Percentiles rank a stretch among this genome's conserved stretches.
Evolutionary conservation across 2,888 invertebrate species (phyloP).

Genomic region (Apamea crenata): DNA sequence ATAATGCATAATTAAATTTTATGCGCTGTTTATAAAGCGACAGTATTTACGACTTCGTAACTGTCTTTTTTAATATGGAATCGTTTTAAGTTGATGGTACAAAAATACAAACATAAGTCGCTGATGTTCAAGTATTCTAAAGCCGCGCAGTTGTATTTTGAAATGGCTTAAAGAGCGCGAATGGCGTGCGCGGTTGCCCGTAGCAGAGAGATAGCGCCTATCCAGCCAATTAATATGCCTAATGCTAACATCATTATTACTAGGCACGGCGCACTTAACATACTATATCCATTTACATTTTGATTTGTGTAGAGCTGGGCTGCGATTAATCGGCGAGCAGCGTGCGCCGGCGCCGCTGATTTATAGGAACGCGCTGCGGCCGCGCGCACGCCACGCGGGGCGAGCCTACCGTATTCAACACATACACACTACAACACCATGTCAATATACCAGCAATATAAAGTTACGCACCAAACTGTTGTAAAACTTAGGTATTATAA

Average conservation of each 20-base stretch:
- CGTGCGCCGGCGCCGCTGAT: constrained; percentile 84
- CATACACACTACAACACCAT: constrained; percentile 43
- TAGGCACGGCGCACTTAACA: constrained; percentile 88
- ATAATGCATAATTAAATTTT: constrained; percentile 79
- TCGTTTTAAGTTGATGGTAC: constrained; percentile 24
- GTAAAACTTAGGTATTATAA: constrained; percentile 1
- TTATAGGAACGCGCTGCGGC: constrained; percentile 78
- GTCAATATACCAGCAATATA: constrained; percentile 33
- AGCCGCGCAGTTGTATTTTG: constrained; percentile 63
- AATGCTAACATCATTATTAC: constrained; percentile 91
- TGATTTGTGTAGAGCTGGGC: constrained; percentile 88
- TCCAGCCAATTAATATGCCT: constrained; percentile 90
- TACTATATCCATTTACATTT: constrained; percentile 90
- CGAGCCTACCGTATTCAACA: constrained; percentile 61
- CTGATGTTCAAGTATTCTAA: constrained; percentile 30
- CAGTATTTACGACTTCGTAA: constrained; percentile 70
- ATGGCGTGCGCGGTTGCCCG: constrained; percentile 81
- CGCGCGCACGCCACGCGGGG: constrained; percentile 68
- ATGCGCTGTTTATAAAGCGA: constrained; percentile 74
- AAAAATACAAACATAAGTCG: constrained; percentile 50
- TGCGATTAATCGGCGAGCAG: constrained; percentile 88
- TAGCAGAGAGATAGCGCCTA: constrained; percentile 85
- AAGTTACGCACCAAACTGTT: constrained; percentile 11
- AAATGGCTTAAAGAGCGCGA: constrained; percentile 72
- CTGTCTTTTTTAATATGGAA: constrained; percentile 48